Conservation (phyloP, 1,140 invertebrate genomes). For the Lysiphlebus fabarum region DNA sequence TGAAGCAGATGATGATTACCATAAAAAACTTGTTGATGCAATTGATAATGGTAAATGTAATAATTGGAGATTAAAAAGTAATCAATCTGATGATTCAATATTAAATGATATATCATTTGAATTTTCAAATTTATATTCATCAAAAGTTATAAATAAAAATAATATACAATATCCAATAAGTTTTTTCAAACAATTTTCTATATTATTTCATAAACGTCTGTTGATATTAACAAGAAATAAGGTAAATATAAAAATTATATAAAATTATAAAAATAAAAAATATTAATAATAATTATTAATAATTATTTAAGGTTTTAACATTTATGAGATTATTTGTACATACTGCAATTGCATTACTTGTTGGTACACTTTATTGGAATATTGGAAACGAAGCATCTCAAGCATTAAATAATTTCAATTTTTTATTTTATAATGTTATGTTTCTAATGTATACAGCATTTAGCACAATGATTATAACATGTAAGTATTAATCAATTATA, state of each 20-base stretch:
- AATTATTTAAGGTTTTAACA: constrained; percentile 62
- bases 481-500: constrained; percentile 61
- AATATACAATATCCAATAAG: constrained; percentile 51
- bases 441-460: constrained; percentile 86
- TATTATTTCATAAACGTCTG: constrained; percentile 60
- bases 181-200: constrained; percentile 59
- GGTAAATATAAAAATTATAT: constrained; percentile 31
- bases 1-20: constrained; percentile 72
- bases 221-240: constrained; percentile 50
- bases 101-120: constrained; percentile 8
- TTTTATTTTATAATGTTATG: constrained; percentile 78
- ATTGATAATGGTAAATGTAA: constrained; percentile 69
- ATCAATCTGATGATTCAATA: background rate
- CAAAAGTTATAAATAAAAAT: constrained; percentile 21
- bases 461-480: constrained; percentile 80
- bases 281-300: background rate
- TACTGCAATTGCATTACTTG: constrained; percentile 70
- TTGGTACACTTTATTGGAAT: constrained; percentile 75
- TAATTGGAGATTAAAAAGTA: constrained; percentile 52
- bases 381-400: constrained; percentile 76
- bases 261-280: background rate
- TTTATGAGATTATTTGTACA: constrained; percentile 76
- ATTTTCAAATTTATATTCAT: background rate
- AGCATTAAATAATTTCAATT: constrained; percentile 72
- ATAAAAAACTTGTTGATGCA: constrained; percentile 58